A percentile compares a stretch with the other conserved stretches of the same genome.
These are phyloP conservation scores for Collichthys lucidus DNA, from an alignment of 2,113 vertebrate genomes.

Conservation along the genomic window DNA sequence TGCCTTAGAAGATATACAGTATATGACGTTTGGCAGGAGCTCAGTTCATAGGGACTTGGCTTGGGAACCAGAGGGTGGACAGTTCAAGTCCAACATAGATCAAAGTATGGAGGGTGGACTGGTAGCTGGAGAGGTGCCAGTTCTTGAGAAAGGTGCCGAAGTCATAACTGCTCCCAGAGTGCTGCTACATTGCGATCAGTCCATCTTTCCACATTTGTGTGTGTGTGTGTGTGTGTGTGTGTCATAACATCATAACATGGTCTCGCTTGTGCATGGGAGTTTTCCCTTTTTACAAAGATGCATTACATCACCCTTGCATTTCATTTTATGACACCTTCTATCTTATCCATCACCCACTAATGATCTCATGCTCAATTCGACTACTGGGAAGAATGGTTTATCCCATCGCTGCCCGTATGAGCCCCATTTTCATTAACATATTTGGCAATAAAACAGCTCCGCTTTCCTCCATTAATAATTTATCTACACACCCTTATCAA, in stretches of 20 bases:
- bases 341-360: conserved; percentile 51
- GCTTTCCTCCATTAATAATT: conserved; percentile 67
- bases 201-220: too few species aligned
- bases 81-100: too few species aligned
- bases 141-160: too few species aligned
- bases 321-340: conserved; percentile 49
- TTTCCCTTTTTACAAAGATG: conserved; percentile 4
- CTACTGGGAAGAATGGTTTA: conserved; percentile 18
- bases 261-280: conserved; percentile 1
- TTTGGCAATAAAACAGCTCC: conserved; percentile 68
- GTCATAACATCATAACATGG: too few species aligned
- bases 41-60: too few species aligned
- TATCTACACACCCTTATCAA: conserved; percentile 37
- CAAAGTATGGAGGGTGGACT: too few species aligned
- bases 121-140: too few species aligned
- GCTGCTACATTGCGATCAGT: too few species aligned
- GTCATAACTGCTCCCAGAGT: too few species aligned
- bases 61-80: too few species aligned
- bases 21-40: too few species aligned
- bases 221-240: too few species aligned
- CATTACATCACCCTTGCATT: conserved; percentile 40
- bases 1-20: background rate
- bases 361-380: conserved; percentile 44
- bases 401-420: conserved; percentile 30
- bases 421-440: conserved; percentile 62